These are phyloP conservation scores for Sphaeramia orbicularis DNA, from an alignment of 2,797 vertebrate genomes.

Conservation along the genomic window DNA sequence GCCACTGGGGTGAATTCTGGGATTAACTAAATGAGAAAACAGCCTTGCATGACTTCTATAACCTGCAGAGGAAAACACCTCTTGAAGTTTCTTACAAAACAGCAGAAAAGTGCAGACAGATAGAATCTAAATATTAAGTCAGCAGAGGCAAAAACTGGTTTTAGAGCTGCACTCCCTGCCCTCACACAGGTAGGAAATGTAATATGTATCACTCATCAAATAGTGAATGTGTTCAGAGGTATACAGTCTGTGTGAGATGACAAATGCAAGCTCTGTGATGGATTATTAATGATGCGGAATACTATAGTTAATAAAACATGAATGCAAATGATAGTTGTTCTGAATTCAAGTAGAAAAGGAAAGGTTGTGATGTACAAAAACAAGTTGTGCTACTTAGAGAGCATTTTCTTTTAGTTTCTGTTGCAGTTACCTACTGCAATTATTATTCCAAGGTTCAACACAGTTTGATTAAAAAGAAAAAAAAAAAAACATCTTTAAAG, in stretches of 20 bases:
- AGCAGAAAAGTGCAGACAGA: background rate
- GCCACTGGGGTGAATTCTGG: conserved; percentile 18
- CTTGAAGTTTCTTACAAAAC: too few relatives aligned
- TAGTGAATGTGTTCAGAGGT: background rate
- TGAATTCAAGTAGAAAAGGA: background rate
- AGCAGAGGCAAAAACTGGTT: conserved; percentile 19
- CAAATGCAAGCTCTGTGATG: conserved; percentile 25
- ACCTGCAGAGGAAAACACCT: background rate
- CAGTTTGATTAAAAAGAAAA: too few relatives aligned
- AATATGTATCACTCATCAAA: conserved; percentile 25
- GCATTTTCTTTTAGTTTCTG: too few relatives aligned
- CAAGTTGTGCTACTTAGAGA: too few relatives aligned
- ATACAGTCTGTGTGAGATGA: conserved; percentile 17
- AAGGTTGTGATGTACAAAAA: conserved; percentile 1
- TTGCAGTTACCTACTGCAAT: too few relatives aligned
- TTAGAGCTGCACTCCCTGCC: background rate
- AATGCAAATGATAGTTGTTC: conserved; percentile 13
- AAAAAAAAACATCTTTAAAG: too few relatives aligned
- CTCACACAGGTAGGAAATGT: conserved; percentile 22
- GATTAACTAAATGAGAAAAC: conserved; percentile 33
- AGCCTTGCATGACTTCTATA: background rate
- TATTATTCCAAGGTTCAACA: too few relatives aligned
- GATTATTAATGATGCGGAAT: conserved; percentile 41
- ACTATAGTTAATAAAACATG: conserved; percentile 17
- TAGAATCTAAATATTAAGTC: background rate